Evolutionary conservation across 2,113 vertebrate species (phyloP).

Genomic region (Azemiops feae): DNA sequence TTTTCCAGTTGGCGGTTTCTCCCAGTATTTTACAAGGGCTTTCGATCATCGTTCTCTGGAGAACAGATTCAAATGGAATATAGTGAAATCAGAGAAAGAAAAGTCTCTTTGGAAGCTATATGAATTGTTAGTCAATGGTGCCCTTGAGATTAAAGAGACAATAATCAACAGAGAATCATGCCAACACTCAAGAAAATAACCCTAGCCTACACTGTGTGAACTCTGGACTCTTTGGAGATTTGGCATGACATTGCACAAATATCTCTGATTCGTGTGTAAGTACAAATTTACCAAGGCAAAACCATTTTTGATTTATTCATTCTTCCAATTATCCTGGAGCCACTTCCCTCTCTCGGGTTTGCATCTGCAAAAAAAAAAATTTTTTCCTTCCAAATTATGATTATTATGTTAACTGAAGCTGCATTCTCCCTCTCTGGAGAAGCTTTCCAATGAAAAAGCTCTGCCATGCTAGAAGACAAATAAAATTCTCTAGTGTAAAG

Average conservation of each 20-base stretch:
- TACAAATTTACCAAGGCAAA: background rate
- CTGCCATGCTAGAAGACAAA: constrained; percentile 15
- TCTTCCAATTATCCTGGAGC: background rate
- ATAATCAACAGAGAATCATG: background rate
- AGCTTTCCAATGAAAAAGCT: constrained; percentile 26
- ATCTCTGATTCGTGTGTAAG: background rate
- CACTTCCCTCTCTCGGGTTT: background rate
- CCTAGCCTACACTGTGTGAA: background rate
- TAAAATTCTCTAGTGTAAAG: background rate
- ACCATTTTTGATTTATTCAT: background rate
- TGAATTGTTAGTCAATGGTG: background rate
- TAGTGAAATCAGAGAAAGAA: background rate
- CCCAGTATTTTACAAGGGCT: background rate
- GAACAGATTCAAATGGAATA: background rate
- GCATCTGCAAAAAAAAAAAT: background rate
- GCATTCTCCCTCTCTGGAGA: background rate
- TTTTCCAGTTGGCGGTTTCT: background rate
- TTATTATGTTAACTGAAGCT: background rate
- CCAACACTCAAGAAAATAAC: background rate
- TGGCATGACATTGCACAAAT: background rate
- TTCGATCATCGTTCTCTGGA: background rate
- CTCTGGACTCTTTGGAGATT: background rate
- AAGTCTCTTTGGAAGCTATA: background rate
- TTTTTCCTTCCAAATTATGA: background rate
- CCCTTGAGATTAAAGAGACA: background rate